A percentile compares a stretch with the other conserved stretches of the same genome.
Conservation (phyloP, 1,140 invertebrate genomes). For the Oryctes rhinoceros region DNA sequence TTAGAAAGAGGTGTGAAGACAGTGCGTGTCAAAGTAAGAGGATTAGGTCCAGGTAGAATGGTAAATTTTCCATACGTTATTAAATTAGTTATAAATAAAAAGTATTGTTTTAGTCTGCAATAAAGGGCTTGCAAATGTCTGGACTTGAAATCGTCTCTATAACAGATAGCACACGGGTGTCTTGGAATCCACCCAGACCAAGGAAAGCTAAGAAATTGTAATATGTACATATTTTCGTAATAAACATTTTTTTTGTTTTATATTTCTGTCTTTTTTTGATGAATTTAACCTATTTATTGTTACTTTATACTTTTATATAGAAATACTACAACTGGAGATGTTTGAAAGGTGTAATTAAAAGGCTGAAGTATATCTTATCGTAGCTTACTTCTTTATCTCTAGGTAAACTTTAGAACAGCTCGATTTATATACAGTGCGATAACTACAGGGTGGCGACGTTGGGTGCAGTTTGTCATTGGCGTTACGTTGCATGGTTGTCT, state of each 20-base stretch:
- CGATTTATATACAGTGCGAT: no score
- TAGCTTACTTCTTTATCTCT: no score
- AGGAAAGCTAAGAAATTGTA: constrained; percentile 80
- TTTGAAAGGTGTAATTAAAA: no score
- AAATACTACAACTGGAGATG: no score
- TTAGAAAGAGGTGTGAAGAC: constrained; percentile 76
- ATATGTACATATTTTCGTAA: constrained; percentile 47
- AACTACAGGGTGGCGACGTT: no score
- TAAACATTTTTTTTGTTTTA: constrained; percentile 33
- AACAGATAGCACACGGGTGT: constrained; percentile 86
- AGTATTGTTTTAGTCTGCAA: constrained; percentile 76
- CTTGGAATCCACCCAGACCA: constrained; percentile 78
- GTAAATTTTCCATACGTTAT: constrained; percentile 62
- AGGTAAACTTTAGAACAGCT: no score
- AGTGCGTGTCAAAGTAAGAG: constrained; percentile 78
- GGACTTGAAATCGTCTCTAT: constrained; percentile 90
- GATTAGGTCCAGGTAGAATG: constrained; percentile 88
- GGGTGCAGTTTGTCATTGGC: no score
- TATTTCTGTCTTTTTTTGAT: background rate
- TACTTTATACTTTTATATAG: no score
- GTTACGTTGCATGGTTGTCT: no score
- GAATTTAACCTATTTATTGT: no score
- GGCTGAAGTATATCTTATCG: no score
- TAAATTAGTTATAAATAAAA: constrained; percentile 41
- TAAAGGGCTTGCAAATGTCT: constrained; percentile 91